phyloP scores from a whole-genome alignment of 2,797 vertebrate species.

The Hemibagrus guttatus region DNA sequence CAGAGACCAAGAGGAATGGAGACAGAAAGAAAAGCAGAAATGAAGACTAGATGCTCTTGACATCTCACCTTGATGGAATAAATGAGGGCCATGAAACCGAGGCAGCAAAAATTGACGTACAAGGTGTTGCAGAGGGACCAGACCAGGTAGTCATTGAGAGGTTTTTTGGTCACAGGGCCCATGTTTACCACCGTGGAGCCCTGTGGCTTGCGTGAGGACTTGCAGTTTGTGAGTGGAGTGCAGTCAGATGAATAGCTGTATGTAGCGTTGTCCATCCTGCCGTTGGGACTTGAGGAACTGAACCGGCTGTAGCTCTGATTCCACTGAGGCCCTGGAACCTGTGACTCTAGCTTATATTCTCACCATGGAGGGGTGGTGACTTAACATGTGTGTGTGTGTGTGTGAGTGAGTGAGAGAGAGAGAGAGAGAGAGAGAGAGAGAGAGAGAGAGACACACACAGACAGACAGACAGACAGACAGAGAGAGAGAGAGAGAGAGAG shows the following conservation, averaged over 20 bases:
- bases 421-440: conserved; percentile 52
- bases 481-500: conserved; percentile 34
- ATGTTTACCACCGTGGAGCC: conserved; percentile 79
- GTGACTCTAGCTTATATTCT: conserved; percentile 70
- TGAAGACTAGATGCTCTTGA: background rate
- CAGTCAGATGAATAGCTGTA: conserved; percentile 81
- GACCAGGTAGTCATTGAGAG: conserved; percentile 78
- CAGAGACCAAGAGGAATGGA: background rate
- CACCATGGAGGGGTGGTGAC: conserved; percentile 56
- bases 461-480: conserved; percentile 56
- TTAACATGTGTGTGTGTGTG: conserved; percentile 54
- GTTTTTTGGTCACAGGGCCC: conserved; percentile 63
- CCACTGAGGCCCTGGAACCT: conserved; percentile 32
- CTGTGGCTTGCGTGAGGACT: conserved; percentile 68
- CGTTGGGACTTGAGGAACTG: conserved; percentile 52
- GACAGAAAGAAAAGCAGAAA: background rate
- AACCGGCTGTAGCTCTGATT: conserved; percentile 30
- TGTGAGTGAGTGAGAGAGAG: conserved; percentile 55
- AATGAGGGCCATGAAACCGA: conserved; percentile 82
- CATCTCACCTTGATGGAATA: conserved; percentile 85
- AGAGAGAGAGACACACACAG: conserved; percentile 68
- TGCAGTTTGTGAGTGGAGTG: conserved; percentile 78
- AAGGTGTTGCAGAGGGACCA: conserved; percentile 85
- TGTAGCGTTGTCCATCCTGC: conserved; percentile 78
- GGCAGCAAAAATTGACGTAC: conserved; percentile 85